Evolutionary conservation across 2,888 invertebrate species (phyloP).

Genomic region (Chrysotoxum bicinctum): DNA sequence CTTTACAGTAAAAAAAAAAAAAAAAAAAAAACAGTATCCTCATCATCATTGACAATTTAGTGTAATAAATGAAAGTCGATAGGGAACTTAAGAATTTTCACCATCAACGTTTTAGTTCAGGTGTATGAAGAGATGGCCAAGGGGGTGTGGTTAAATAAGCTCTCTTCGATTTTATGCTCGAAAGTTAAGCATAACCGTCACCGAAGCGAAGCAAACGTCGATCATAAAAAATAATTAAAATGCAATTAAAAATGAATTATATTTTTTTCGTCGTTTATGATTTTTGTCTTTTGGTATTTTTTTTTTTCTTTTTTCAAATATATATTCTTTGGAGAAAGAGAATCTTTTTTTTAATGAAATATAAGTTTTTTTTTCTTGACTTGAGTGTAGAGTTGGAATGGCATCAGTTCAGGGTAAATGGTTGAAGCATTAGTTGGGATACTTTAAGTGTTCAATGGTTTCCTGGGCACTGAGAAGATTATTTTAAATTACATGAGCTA

Average conservation of each 20-base stretch:
- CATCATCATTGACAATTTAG: slow-evolving; percentile 45
- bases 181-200: neutral
- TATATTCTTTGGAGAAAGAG: neutral
- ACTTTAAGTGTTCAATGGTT: slow-evolving; percentile 11
- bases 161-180: slow-evolving; percentile 31
- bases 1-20: neutral
- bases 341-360: neutral
- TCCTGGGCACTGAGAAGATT: slow-evolving; percentile 14
- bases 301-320: neutral
- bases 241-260: slow-evolving; percentile 62
- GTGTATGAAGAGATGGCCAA: neutral
- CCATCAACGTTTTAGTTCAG: neutral
- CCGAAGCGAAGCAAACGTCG: slow-evolving; percentile 4
- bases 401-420: neutral
- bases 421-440: neutral
- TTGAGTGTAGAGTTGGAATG: neutral
- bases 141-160: neutral
- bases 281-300: neutral
- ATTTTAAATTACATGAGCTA: slow-evolving; percentile 13
- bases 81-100: slow-evolving; percentile 43
- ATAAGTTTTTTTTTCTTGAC: neutral
- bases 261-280: neutral
- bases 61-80: slow-evolving; percentile 51
- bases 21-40: slow-evolving; percentile 12
- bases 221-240: slow-evolving; percentile 69